These are phyloP conservation scores for Drosophila biarmipes DNA, from an alignment of 1,140 invertebrate species.

Conservation along the genomic window DNA sequence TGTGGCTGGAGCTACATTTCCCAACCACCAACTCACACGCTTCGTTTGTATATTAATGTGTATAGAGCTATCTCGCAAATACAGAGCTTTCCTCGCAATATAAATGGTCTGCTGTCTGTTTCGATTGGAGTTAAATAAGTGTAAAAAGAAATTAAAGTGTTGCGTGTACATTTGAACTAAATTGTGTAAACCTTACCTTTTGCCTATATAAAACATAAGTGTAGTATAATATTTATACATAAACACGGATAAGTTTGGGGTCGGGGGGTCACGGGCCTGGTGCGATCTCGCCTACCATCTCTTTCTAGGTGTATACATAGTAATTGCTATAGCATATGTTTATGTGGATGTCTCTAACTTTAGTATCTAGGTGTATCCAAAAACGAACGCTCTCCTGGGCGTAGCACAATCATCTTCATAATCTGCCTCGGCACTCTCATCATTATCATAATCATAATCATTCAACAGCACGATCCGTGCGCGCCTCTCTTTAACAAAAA, in stretches of 20 bases:
- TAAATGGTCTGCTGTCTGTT: constrained; percentile 3
- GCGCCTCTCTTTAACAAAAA: constrained; percentile 61
- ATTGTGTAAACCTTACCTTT: constrained; percentile 80
- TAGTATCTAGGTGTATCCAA: constrained; percentile 70
- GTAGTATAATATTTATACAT: constrained; percentile 78
- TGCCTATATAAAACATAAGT: constrained; percentile 75
- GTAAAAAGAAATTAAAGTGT: constrained; percentile 59
- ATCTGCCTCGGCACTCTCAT: constrained; percentile 4
- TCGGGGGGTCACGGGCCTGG: constrained; percentile 3
- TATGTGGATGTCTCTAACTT: constrained; percentile 64
- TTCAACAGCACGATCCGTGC: constrained; percentile 34
- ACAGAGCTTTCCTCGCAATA: constrained; percentile 9
- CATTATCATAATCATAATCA: constrained; percentile 18
- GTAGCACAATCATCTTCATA: constrained; percentile 34
- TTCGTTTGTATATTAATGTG: neutral
- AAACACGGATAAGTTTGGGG: constrained; percentile 45
- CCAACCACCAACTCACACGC: neutral
- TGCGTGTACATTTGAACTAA: constrained; percentile 79
- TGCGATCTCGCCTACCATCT: constrained; percentile 25
- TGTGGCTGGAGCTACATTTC: neutral
- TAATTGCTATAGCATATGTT: constrained; percentile 67
- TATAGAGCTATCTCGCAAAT: constrained; percentile 6
- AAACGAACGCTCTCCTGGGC: constrained; percentile 57
- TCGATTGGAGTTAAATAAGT: constrained; percentile 22
- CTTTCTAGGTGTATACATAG: constrained; percentile 44